Base-by-base conservation (phyloP, 2,888 invertebrate species). In the Megalurothrips usitatus region DNA sequence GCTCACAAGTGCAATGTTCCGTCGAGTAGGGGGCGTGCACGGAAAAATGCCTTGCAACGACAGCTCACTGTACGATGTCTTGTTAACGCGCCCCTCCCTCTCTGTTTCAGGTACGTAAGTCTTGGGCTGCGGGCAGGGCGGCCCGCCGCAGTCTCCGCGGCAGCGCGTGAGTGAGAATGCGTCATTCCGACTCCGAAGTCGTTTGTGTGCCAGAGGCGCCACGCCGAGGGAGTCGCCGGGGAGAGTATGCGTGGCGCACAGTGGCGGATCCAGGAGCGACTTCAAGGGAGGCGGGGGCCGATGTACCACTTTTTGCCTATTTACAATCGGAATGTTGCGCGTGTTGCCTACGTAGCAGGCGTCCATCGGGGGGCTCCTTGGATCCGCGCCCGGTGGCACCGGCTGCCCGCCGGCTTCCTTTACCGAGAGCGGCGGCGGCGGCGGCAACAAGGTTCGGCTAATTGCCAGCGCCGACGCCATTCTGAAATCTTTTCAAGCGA, bases 401-500 rank as follows among this genome's bases (percentile, higher is more conserved):
- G 14, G 17, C 17, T 52, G 17, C 52, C 17, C 17, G 52, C 52
- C 52, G 52, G 17, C 52, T 52, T 14, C 52, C n/a, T n/a, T n/a
- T n/a, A n/a, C n/a, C n/a, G n/a, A n/a, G n/a, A 23, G 23, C 68
- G 9, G 26, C 68, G 26, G 26, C 68, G 26, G 9, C 68, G 26
- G 12, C 68, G 6, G 26, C 68, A 75, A 75, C 68, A 75, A 75
- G 68, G 23, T 26, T n/a, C 68, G 10, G 68, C 68, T 75, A 75
- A 75, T 75, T 75, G 68, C 68, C 68, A 23, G 68, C 23, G 68
- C 68, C 68, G 23, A 11, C 58, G 23, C 68, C 68, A 75, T 75
- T 75, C 68, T 26, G 23, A 26, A 26, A 75, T 75, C 68, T 75
- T 75, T 75, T 75, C 68, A 26, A 75, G 68, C 68, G 68, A 75